Evolutionary conservation across 2,888 invertebrate genomes (phyloP), one percentile per base, ranked within the genome.

Genomic region (Eutolmus rufibarbis): DNA sequence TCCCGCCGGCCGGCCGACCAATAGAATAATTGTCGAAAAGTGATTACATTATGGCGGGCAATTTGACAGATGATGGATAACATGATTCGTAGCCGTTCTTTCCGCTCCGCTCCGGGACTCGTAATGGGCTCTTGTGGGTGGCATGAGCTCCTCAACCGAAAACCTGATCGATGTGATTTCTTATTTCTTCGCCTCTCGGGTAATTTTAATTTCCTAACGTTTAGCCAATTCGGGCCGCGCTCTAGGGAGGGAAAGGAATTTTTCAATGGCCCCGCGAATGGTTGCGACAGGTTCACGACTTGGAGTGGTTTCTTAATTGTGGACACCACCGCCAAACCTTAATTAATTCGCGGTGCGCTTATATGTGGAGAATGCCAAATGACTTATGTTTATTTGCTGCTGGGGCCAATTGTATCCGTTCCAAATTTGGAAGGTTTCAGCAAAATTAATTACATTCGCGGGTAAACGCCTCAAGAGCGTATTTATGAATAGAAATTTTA

Each of bases 31-130:
- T 84, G 84, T 84, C 74, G 84, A 84, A 84, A 66, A 23, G 74
- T 84, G 84, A 84, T 84, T 84, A 40, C 84, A 84, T 84, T 74
- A 84, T 84, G 74, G 84, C 31, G 28, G 74, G 40, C 84, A 37
- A 74, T 84, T 84, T 84, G 84, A 84, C 84, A 84, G 84, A 84
- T 84, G 84, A 84, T 84, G 84, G 84, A 84, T 84, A 43, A 84
- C 57, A 19, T 57, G 84, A 31, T 57, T 84, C 84, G 84, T 84
- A 43, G 40, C 37, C 74, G 19, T 81, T 16, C 56, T 81, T 81
- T 56, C 51, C 23, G n/a, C 19, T 81, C 56, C 51, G 23, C 66
- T 79, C 28, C 19, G 8, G 46, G 43, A 79, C 40, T 66, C 19
- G n/a, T 66, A 40, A 34, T 51, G 37, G 23, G 23, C 31, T 12